Conservation (phyloP, 2,797 vertebrate species). For the Triplophysa bombifrons region DNA sequence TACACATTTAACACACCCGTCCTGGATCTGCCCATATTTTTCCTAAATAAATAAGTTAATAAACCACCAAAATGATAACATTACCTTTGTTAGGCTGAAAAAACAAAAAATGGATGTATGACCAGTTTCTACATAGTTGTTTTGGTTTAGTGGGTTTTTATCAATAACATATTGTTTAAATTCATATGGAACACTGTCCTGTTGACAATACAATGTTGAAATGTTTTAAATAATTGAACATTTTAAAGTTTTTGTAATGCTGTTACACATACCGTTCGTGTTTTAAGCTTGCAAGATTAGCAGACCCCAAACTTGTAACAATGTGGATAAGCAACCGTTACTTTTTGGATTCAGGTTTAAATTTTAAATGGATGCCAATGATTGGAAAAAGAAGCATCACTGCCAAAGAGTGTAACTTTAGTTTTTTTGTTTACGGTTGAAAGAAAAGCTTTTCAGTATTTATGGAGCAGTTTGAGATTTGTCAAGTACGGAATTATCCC, state of each 20-base stretch:
- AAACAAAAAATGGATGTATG: background rate
- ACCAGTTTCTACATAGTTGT: background rate
- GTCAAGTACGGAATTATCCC: constrained; percentile 9
- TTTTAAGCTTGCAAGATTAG: constrained; percentile 20
- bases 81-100: background rate
- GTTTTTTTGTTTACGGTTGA: constrained; percentile 49
- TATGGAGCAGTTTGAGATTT: constrained; percentile 34
- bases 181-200: background rate
- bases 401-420: constrained; percentile 53
- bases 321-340: background rate
- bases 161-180: background rate
- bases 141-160: background rate
- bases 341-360: background rate
- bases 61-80: background rate
- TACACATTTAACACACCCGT: background rate
- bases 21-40: background rate
- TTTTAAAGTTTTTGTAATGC: background rate
- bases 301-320: background rate
- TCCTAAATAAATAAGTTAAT: background rate
- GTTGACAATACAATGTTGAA: background rate
- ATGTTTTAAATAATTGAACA: background rate
- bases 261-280: constrained; percentile 1
- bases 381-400: constrained; percentile 41
- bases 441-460: constrained; percentile 55
- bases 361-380: background rate